phyloP scores from a whole-genome alignment of 2,113 vertebrate species.

The Platysteira castanea region DNA sequence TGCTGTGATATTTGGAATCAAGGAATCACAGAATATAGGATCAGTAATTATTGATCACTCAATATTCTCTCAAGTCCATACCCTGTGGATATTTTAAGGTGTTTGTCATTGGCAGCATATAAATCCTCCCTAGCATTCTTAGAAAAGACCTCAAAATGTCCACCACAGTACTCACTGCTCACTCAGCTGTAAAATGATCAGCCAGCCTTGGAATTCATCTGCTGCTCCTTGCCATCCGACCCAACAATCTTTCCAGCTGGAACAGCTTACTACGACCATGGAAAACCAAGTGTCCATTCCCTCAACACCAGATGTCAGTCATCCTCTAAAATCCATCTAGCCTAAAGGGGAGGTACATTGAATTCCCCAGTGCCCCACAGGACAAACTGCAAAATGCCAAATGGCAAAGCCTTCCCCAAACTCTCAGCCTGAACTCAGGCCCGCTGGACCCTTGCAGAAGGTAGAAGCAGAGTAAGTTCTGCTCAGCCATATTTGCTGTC shows the following conservation, averaged over 20 bases:
- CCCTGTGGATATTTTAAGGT: background rate
- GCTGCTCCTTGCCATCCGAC: slow-evolving; percentile 30
- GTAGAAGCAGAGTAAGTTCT: background rate
- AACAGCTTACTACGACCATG: background rate
- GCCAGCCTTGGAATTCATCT: slow-evolving; percentile 44
- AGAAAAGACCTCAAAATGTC: background rate
- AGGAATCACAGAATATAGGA: background rate
- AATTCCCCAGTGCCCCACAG: background rate
- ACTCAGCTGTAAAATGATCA: slow-evolving; percentile 44
- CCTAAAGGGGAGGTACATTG: background rate
- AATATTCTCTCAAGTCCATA: background rate
- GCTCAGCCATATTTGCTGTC: background rate
- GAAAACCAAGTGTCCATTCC: slow-evolving; percentile 41
- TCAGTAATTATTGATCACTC: background rate
- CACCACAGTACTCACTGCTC: slow-evolving; percentile 1
- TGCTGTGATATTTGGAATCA: background rate
- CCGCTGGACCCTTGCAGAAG: background rate
- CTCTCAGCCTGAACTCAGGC: background rate
- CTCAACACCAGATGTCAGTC: slow-evolving; percentile 55
- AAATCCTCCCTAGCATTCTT: background rate
- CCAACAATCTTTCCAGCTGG: slow-evolving; percentile 48
- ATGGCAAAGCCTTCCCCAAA: background rate
- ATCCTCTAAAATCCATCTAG: slow-evolving; percentile 29
- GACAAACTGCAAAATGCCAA: slow-evolving; percentile 3
- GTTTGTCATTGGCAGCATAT: background rate